phyloP scores from a whole-genome alignment of 2,113 vertebrate genomes.

The Agelaius tricolor region DNA sequence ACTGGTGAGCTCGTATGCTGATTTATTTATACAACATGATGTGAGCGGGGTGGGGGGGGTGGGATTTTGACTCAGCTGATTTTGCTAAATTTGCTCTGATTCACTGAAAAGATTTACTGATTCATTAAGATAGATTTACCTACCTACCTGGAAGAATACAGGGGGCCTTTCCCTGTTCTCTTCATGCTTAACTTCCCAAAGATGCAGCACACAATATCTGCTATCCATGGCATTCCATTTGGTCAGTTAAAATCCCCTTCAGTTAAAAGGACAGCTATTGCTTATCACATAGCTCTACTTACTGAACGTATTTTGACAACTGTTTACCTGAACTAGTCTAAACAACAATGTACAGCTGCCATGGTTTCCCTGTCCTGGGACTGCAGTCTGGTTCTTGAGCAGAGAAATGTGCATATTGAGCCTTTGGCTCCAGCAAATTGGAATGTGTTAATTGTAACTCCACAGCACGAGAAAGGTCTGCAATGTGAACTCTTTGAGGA shows the following conservation, averaged over 20 bases:
- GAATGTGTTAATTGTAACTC: background rate
- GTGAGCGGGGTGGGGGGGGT: background rate
- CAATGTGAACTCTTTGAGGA: background rate
- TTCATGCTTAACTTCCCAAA: background rate
- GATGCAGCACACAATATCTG: background rate
- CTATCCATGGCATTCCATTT: background rate
- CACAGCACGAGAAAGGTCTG: background rate
- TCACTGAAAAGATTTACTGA: background rate
- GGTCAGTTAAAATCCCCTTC: background rate
- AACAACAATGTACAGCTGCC: background rate
- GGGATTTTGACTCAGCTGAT: background rate
- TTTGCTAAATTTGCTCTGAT: background rate
- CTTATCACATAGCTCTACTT: background rate
- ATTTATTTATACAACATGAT: constrained; percentile 13
- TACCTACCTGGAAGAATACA: background rate
- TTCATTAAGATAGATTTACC: background rate
- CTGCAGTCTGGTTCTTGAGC: background rate
- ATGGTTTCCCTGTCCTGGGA: background rate
- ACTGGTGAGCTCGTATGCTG: background rate
- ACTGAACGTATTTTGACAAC: background rate
- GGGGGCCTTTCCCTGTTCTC: constrained; percentile 1
- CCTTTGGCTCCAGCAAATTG: background rate
- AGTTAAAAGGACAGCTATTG: background rate
- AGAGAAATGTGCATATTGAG: background rate
- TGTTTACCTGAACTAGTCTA: background rate